Conservation (phyloP, 1,140 invertebrate genomes). For the Eriocheir sinensis region DNA sequence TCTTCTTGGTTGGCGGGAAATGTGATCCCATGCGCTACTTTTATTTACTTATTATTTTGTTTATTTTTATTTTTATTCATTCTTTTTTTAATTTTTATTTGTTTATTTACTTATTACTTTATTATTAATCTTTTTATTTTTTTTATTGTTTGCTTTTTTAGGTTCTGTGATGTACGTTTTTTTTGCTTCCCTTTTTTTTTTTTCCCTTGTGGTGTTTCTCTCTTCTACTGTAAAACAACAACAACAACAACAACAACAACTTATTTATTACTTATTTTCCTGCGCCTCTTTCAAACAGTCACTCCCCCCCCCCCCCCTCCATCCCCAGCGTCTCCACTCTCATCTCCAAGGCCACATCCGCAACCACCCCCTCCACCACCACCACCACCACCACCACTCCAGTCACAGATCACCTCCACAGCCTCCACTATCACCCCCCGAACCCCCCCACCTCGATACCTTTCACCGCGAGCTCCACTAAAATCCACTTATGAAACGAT, state of each 20-base stretch:
- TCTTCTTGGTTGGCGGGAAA: no score
- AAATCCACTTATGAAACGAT: background rate
- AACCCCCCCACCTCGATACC: background rate
- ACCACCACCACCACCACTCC: background rate
- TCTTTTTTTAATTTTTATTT: no score
- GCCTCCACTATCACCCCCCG: background rate
- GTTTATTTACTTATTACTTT: no score
- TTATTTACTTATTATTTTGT: no score
- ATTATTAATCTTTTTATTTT: no score
- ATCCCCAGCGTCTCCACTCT: background rate
- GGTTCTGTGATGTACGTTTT: no score
- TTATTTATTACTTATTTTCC: background rate
- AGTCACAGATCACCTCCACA: background rate
- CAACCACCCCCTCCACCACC: background rate
- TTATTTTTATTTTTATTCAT: no score
- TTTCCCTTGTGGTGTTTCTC: no score
- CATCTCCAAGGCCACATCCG: background rate
- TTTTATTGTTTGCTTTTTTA: no score
- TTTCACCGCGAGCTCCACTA: background rate
- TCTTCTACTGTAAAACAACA: background rate
- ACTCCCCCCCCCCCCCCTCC: background rate
- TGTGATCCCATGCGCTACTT: no score
- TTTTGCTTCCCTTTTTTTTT: background rate
- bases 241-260: background rate
- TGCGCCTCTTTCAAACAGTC: no score